These are phyloP conservation scores for Pogona vitticeps DNA, from an alignment of 2,113 vertebrate genomes.

Conservation along the genomic window DNA sequence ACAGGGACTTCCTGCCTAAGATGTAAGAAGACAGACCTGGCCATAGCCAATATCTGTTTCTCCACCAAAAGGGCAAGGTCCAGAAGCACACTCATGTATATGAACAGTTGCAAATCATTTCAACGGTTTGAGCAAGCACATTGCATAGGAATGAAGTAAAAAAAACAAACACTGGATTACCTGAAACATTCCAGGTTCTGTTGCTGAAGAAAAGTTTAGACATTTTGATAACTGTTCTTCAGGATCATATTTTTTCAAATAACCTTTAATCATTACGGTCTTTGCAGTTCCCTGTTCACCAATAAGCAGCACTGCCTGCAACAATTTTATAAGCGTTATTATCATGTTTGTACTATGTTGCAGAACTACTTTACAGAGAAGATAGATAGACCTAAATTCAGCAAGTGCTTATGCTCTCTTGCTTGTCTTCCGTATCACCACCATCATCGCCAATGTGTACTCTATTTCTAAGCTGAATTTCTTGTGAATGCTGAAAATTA, in stretches of 20 bases:
- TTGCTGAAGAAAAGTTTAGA: constrained; percentile 83
- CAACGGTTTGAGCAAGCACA: background rate
- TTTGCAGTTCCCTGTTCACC: constrained; percentile 84
- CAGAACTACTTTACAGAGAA: background rate
- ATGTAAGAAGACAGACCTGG: too few relatives aligned
- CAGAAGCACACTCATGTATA: background rate
- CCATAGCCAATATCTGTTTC: too few relatives aligned
- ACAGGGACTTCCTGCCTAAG: too few relatives aligned
- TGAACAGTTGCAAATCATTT: background rate
- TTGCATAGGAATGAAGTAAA: background rate
- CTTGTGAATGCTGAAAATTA: background rate
- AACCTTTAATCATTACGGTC: constrained; percentile 81
- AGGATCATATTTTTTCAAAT: constrained; percentile 79
- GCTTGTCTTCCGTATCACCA: background rate
- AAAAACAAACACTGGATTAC: constrained; percentile 54
- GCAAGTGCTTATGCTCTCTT: background rate
- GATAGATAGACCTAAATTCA: background rate
- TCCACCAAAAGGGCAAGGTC: too few relatives aligned
- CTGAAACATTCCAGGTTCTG: constrained; percentile 83
- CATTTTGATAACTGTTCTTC: constrained; percentile 78
- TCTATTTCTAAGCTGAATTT: background rate
- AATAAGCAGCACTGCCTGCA: constrained; percentile 80
- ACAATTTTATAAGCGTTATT: constrained; percentile 3
- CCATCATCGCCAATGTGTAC: too few relatives aligned
- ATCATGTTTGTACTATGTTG: background rate